Evolutionary conservation across 2,113 vertebrate species (phyloP).

Genomic region (Gasterosteus aculeatus): DNA sequence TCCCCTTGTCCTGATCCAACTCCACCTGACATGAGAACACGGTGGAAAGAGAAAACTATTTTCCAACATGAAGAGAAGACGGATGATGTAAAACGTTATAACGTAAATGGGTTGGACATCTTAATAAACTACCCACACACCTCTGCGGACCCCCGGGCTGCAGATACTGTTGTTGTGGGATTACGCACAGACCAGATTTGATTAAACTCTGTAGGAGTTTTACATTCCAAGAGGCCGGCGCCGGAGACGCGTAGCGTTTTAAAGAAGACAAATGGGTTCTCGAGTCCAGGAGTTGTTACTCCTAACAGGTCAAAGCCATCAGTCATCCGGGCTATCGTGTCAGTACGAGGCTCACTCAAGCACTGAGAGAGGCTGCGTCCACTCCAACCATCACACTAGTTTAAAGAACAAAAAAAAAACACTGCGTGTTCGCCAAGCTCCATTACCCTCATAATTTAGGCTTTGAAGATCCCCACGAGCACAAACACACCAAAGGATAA

Average conservation of each 20-base stretch:
- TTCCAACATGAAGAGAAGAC: not conserved
- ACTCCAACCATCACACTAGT: slow-evolving; percentile 23
- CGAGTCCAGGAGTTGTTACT: slow-evolving; percentile 38
- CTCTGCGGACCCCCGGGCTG: slow-evolving; percentile 13
- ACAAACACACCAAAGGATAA: slow-evolving; percentile 56
- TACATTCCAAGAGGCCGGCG: slow-evolving; percentile 59
- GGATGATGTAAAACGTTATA: slow-evolving; percentile 7
- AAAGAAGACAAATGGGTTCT: slow-evolving; percentile 55
- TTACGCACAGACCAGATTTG: slow-evolving; percentile 42
- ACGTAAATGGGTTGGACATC: slow-evolving; percentile 1
- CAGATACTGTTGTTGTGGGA: slow-evolving; percentile 42
- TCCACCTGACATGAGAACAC: slow-evolving; percentile 82
- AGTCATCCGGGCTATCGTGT: slow-evolving; percentile 48
- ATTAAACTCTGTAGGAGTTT: slow-evolving; percentile 64
- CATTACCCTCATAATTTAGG: not conserved
- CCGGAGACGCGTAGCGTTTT: slow-evolving; percentile 35
- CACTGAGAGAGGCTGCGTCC: not conserved
- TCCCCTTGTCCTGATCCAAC: slow-evolving; percentile 92
- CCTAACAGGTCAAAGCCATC: slow-evolving; percentile 62
- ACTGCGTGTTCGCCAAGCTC: not conserved
- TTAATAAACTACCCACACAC: slow-evolving; percentile 27
- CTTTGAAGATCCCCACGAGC: slow-evolving; percentile 62
- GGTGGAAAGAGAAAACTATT: not conserved
- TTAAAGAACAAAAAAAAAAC: slow-evolving; percentile 8
- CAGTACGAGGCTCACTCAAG: slow-evolving; percentile 16